These are phyloP conservation scores for Aurelia aurita complex sp. Pacific DNA, from an alignment of 30 jellyfish, hydroid and myxozoan species.

Conservation along the genomic window DNA sequence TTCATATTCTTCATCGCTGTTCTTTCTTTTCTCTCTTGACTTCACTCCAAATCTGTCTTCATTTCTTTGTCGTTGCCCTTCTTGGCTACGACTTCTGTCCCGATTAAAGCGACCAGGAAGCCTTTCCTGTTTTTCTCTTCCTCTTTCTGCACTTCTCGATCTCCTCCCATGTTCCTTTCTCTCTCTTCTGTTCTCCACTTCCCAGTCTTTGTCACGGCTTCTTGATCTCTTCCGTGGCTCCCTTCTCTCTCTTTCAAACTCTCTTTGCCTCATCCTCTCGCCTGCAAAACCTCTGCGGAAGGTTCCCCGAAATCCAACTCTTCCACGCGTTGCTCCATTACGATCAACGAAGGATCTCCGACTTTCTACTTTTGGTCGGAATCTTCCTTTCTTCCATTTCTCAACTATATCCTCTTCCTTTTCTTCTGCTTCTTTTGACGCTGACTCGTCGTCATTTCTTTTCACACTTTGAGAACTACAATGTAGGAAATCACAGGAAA, in stretches of 20 bases:
- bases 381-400: conserved; percentile 42
- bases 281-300: conserved; percentile 12
- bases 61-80: not conserved
- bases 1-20: not conserved
- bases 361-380: conserved; percentile 31
- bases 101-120: conserved; percentile 67
- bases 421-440: not conserved
- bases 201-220: not conserved
- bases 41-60: not conserved
- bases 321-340: conserved; percentile 19
- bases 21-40: not conserved
- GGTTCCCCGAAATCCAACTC: conserved; percentile 28
- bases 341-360: conserved; percentile 22
- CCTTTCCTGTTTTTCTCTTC: conserved; percentile 14
- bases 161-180: conserved; percentile 9
- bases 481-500: no score
- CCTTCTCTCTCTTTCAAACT: conserved; percentile 16
- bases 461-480: not conserved
- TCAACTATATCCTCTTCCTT: conserved; percentile 37
- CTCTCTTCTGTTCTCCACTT: not conserved
- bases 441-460: not conserved
- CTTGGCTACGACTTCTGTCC: conserved; percentile 63
- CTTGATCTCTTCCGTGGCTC: conserved; percentile 8
- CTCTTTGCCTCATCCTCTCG: conserved; percentile 20
- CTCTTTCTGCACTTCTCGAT: conserved; percentile 11